A percentile compares a stretch with the other conserved stretches of the same genome.
Conservation (phyloP, 2,888 invertebrate genomes). For the Itoplectis maculator region DNA sequence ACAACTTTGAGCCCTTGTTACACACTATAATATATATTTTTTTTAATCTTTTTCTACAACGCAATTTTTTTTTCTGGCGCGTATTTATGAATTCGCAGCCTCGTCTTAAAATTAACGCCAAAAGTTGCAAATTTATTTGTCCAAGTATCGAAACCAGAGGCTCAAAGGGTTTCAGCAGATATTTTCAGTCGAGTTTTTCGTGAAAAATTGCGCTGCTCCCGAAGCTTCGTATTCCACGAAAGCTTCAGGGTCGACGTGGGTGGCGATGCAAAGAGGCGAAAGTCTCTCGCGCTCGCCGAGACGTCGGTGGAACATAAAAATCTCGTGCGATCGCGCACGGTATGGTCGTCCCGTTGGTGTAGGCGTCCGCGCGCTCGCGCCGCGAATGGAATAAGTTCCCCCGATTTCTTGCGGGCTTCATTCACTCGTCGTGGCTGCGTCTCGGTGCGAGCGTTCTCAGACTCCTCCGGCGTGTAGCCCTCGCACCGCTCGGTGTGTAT, state of each 20-base stretch:
- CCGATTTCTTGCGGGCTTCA: slow-evolving; percentile 53
- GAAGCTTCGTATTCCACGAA: slow-evolving; percentile 52
- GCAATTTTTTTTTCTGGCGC: no score
- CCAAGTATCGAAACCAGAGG: no score
- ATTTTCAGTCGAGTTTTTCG: no score
- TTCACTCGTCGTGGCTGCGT: slow-evolving; percentile 39
- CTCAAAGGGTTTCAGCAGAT: no score
- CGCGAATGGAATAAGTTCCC: slow-evolving; percentile 52
- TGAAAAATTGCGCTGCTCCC: no score
- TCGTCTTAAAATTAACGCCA: no score
- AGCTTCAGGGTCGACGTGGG: slow-evolving; percentile 65
- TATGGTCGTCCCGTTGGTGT: slow-evolving; percentile 56
- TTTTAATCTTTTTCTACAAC: no score
- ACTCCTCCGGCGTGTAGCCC: slow-evolving; percentile 22
- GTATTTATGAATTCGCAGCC: no score
- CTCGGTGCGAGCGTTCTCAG: slow-evolving; percentile 45
- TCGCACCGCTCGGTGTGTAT: no score
- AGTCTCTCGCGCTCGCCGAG: slow-evolving; percentile 46
- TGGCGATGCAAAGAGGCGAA: slow-evolving; percentile 62
- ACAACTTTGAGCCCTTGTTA: neutral
- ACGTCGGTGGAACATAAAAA: slow-evolving; percentile 13
- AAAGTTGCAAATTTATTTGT: no score
- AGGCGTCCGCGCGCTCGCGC: slow-evolving; percentile 26
- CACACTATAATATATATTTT: no score
- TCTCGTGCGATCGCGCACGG: slow-evolving; percentile 43